Conservation (phyloP, 2,888 invertebrate genomes). For the Periphyllus acericola region DNA sequence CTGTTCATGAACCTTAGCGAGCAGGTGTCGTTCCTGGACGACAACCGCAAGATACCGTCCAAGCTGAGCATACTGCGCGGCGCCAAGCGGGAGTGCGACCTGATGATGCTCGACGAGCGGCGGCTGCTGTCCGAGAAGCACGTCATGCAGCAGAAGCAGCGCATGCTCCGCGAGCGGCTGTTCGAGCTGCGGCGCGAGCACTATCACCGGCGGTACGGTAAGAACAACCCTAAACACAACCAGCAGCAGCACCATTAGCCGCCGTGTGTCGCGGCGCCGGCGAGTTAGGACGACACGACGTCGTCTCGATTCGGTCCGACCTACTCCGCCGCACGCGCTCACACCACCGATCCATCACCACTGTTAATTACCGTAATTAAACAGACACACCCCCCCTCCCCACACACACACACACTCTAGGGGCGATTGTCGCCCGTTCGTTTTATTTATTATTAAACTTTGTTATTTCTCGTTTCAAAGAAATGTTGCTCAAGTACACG, state of each 20-base stretch:
- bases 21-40: constrained; percentile 59
- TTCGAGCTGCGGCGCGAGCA: constrained; percentile 58
- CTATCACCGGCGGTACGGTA: constrained; percentile 51
- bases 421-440: neutral
- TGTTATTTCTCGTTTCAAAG: neutral
- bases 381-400: too few relatives aligned
- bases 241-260: neutral
- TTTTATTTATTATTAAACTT: neutral
- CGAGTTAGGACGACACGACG: too few relatives aligned
- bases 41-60: constrained; percentile 60
- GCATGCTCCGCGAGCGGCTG: constrained; percentile 51
- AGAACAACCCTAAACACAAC: neutral
- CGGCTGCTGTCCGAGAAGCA: constrained; percentile 59
- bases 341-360: neutral
- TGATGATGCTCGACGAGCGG: constrained; percentile 55
- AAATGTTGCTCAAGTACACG: neutral
- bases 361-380: neutral
- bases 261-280: neutral
- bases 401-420: too few relatives aligned
- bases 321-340: neutral
- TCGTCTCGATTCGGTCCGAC: neutral
- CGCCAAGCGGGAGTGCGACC: constrained; percentile 58
- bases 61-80: constrained; percentile 61
- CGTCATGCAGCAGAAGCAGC: constrained; percentile 57
- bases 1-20: constrained; percentile 59